Conservation (phyloP, 2,113 vertebrate species). For the Perognathus longimembris region DNA sequence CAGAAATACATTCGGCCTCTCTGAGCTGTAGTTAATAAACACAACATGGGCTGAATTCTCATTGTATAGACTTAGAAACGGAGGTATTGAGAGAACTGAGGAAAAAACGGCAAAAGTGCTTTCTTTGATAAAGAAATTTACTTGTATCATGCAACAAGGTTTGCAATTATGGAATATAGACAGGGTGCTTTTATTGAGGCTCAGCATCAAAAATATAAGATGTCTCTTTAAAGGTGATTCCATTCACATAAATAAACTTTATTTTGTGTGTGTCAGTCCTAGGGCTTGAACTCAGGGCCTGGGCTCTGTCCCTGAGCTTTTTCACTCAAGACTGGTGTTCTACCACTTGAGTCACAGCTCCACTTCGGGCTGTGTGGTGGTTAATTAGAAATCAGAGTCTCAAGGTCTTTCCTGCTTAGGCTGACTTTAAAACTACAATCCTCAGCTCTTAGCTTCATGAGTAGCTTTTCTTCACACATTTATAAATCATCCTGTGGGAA, state of each 20-base stretch:
- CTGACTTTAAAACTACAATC: too few species aligned
- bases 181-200: not conserved
- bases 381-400: too few species aligned
- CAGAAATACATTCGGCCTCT: not conserved
- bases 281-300: too few species aligned
- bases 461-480: too few species aligned
- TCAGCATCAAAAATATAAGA: not conserved
- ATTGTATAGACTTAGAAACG: too few species aligned
- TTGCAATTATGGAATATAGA: not conserved
- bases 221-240: not conserved
- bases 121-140: not conserved
- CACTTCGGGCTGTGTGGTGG: too few species aligned
- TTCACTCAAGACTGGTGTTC: too few species aligned
- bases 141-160: not conserved
- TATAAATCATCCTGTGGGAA: not conserved
- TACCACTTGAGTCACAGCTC: too few species aligned
- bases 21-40: not conserved
- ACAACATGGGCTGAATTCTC: not conserved
- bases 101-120: not conserved
- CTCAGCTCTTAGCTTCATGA: too few species aligned
- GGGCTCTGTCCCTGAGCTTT: too few species aligned
- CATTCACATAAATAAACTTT: conserved; percentile 1
- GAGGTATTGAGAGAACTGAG: not conserved
- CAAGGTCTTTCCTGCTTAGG: too few species aligned
- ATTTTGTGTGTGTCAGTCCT: not conserved